phyloP scores from a whole-genome alignment of 2,113 vertebrate species.

The Myotis davidii region DNA sequence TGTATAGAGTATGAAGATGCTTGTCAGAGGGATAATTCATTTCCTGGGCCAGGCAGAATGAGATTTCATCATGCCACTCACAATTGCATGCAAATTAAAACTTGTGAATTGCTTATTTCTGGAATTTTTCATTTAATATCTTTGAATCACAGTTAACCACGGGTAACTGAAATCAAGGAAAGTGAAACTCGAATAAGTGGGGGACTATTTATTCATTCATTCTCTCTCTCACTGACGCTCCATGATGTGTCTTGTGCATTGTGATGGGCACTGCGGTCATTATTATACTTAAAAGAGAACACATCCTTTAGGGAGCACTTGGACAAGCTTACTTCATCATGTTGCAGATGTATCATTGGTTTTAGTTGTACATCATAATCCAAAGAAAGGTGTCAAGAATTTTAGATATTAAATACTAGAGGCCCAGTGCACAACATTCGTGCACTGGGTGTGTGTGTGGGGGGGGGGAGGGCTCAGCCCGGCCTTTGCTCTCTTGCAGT shows the following conservation, averaged over 20 bases:
- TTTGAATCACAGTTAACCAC: neutral
- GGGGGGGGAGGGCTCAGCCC: no score
- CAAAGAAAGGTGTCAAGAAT: neutral
- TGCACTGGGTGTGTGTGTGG: no score
- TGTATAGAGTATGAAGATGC: neutral
- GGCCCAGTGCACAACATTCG: no score
- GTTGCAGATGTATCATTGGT: neutral
- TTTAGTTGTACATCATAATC: neutral
- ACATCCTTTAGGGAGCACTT: accelerated
- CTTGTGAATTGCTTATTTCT: neutral
- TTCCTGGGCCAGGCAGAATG: neutral
- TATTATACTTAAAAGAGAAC: neutral
- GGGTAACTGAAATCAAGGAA: neutral
- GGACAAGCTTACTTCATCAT: neutral
- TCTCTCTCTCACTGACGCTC: neutral
- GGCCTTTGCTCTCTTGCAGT: no score
- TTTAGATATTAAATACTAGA: neutral
- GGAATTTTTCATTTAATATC: neutral
- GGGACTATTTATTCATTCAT: neutral
- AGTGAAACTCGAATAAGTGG: neutral
- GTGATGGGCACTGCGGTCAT: neutral
- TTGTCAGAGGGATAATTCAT: neutral
- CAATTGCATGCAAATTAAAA: neutral
- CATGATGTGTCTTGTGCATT: neutral
- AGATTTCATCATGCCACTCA: neutral